Evolutionary conservation across 2,888 invertebrate species (phyloP), one percentile per base, ranked within the genome.

Genomic region (Zaprionus lineosus): DNA sequence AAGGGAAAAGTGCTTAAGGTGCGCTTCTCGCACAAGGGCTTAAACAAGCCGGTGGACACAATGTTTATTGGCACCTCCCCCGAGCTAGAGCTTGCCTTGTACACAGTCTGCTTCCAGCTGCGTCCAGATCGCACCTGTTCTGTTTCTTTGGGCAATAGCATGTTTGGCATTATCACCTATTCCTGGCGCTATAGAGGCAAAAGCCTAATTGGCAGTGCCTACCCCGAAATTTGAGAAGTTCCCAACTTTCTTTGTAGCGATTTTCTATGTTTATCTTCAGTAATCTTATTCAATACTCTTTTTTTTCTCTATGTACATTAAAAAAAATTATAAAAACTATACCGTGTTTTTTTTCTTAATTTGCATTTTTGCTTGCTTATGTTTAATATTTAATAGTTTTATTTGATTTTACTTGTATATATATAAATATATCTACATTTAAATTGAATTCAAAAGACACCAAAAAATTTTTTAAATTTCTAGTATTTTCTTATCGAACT

Each of bases 71-170:
- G 96, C 15, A 95, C 95, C 1, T 96, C 96, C 46, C 98, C 98
- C 0, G 98, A 98, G 90, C 91, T 97, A 67, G 98, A 98, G 89
- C 92, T 98, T 90, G 95, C 97, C 0, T 89, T 98, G 1, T 98
- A 97, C 88, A 95, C 97, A 0, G 92, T 97, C 2, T 98, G 98
- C 87, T 97, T 95, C 88, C 91, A 95, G 33, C 91, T 95, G 8
- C 92, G 96, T 46, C 93, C 94, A 0, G 94, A 95, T 78, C 91
- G 92, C 56, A 92, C 93, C 3, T 97, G 97, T 77, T 94, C 94
- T 0, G 91, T 97, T 7, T 93, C 93, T 46, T 90, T 96, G 56
- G 93, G 92, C 59, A 94, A 93, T 24, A 93, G 93, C 59, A 92
- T 92, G 65, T 93, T 97, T 64, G 92, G 92, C 61, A 94, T 97